These are phyloP conservation scores for Varanus salvator DNA, from an alignment of 2,113 vertebrate genomes.

Conservation along the genomic window DNA sequence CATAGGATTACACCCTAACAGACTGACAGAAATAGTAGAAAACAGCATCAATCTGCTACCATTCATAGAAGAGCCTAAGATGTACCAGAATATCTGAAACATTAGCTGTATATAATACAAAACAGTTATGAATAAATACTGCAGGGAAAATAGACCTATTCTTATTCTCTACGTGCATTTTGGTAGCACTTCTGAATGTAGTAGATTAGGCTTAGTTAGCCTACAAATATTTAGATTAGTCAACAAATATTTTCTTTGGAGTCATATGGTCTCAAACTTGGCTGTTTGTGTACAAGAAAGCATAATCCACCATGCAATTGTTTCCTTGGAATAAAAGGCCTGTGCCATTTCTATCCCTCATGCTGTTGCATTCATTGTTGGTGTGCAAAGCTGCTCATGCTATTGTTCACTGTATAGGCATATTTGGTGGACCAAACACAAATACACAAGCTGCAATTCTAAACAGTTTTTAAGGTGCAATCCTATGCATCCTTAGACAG, in stretches of 20 bases:
- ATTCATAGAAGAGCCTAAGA: slow-evolving; percentile 5
- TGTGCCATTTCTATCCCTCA: neutral
- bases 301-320: neutral
- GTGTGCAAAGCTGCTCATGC: neutral
- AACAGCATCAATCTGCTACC: neutral
- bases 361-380: neutral
- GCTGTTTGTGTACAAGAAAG: neutral
- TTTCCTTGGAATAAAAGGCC: neutral
- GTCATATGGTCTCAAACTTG: neutral
- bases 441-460: too few relatives aligned
- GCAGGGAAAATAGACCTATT: neutral
- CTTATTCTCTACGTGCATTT: neutral
- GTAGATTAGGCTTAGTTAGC: neutral
- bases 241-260: neutral
- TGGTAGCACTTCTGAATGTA: neutral
- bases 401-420: neutral
- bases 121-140: slow-evolving; percentile 11
- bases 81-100: slow-evolving; percentile 18
- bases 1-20: neutral
- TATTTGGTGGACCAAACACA: too few relatives aligned
- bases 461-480: too few relatives aligned
- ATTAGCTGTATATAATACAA: slow-evolving; percentile 33
- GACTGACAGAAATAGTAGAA: neutral
- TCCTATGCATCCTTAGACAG: too few relatives aligned
- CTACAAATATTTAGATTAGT: neutral